These are phyloP conservation scores for Rhinichthys klamathensis DNA, from an alignment of 2,113 vertebrate genomes.

Conservation along the genomic window DNA sequence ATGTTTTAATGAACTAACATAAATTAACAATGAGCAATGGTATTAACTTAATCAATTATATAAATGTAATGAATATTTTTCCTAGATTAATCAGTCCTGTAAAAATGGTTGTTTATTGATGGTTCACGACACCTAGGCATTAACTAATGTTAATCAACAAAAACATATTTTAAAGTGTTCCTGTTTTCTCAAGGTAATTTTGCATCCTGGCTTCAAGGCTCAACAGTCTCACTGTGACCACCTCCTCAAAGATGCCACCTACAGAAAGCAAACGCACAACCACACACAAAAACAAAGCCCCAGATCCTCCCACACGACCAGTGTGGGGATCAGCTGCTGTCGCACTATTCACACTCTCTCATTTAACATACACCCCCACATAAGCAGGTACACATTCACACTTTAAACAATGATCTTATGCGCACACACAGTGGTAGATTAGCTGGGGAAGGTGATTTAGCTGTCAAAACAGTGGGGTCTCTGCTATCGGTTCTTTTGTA, in stretches of 20 bases:
- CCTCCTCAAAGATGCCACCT: constrained; percentile 33
- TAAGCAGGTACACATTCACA: constrained; percentile 35
- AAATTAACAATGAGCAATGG: background rate
- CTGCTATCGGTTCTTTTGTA: background rate
- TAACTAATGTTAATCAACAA: background rate
- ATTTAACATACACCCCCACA: constrained; percentile 17
- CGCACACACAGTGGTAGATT: constrained; percentile 14
- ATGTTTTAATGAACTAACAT: background rate
- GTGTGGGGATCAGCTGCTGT: background rate
- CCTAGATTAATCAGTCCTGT: background rate
- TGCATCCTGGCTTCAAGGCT: constrained; percentile 52
- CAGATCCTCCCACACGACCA: constrained; percentile 1
- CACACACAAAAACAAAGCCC: constrained; percentile 11
- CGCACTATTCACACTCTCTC: constrained; percentile 25
- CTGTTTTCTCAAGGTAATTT: background rate
- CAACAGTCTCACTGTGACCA: constrained; percentile 53
- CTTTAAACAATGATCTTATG: constrained; percentile 26
- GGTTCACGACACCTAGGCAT: background rate
- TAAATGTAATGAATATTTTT: background rate
- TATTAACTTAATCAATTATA: background rate
- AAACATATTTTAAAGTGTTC: background rate
- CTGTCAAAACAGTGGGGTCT: constrained; percentile 13
- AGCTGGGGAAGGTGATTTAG: constrained; percentile 20
- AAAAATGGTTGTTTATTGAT: background rate
- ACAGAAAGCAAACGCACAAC: constrained; percentile 1